A percentile compares a stretch with the other conserved stretches of the same genome.
Evolutionary conservation across 2,113 vertebrate species (phyloP).

Genomic region (Ivindomyrus marchei): DNA sequence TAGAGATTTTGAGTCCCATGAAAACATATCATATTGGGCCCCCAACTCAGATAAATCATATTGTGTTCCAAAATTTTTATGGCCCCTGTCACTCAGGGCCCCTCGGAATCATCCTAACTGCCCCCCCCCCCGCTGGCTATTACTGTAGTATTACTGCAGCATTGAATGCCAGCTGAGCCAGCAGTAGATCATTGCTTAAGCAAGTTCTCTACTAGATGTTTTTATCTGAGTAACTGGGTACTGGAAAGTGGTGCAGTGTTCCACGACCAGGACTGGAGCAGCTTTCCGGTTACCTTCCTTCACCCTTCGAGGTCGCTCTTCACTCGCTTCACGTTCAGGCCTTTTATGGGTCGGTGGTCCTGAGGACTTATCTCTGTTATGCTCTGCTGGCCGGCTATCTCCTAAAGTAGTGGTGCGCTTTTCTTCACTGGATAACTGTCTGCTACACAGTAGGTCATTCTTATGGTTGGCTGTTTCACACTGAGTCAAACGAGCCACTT

Average conservation of each 20-base stretch:
- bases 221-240: neutral
- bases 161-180: neutral
- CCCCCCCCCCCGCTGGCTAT: neutral
- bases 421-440: constrained; percentile 33
- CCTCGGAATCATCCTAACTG: neutral
- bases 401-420: neutral
- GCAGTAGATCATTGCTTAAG: neutral
- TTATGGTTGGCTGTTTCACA: neutral
- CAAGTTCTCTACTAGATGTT: neutral
- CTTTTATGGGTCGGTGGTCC: constrained; percentile 31
- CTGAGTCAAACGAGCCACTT: neutral
- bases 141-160: neutral
- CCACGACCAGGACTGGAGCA: too few relatives aligned
- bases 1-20: neutral
- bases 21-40: neutral
- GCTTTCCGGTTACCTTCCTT: constrained; percentile 65
- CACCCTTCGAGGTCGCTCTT: constrained; percentile 44
- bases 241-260: neutral
- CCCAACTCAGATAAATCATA: neutral
- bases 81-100: neutral
- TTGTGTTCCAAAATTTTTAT: neutral
- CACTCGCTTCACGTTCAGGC: constrained; percentile 59
- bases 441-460: constrained; percentile 38
- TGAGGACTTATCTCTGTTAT: constrained; percentile 37
- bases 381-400: neutral